phyloP scores from a whole-genome alignment of 2,113 vertebrate species.

The Orthonyx spaldingii region DNA sequence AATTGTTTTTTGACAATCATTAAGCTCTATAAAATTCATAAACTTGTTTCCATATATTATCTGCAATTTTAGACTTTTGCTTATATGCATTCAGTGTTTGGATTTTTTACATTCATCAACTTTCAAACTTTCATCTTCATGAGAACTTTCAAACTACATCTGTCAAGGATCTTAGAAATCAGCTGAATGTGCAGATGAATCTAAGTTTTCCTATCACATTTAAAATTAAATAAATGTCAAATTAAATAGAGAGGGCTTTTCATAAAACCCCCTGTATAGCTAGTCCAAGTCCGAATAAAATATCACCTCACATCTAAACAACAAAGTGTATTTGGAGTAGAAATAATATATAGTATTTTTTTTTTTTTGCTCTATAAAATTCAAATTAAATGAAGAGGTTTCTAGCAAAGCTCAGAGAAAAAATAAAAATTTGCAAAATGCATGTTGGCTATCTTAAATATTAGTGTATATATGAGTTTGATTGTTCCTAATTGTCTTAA shows the following conservation, averaged over 20 bases:
- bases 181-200: background rate
- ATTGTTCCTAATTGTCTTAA: background rate
- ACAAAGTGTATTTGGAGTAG: background rate
- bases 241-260: background rate
- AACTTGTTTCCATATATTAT: background rate
- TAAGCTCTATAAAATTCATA: background rate
- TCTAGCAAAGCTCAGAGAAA: background rate
- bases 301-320: background rate
- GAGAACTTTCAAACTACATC: background rate
- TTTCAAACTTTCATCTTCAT: no score
- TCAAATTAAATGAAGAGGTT: background rate
- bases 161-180: background rate
- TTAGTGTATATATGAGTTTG: background rate
- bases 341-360: background rate
- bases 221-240: background rate
- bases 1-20: background rate
- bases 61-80: background rate
- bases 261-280: background rate
- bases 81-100: background rate
- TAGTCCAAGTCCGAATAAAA: background rate
- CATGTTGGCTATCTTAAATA: background rate
- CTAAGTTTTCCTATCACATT: background rate
- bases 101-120: background rate
- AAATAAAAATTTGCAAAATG: background rate
- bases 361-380: background rate